phyloP scores from a whole-genome alignment of 2,888 invertebrate genomes.

The Pseudococcus viburni region DNA sequence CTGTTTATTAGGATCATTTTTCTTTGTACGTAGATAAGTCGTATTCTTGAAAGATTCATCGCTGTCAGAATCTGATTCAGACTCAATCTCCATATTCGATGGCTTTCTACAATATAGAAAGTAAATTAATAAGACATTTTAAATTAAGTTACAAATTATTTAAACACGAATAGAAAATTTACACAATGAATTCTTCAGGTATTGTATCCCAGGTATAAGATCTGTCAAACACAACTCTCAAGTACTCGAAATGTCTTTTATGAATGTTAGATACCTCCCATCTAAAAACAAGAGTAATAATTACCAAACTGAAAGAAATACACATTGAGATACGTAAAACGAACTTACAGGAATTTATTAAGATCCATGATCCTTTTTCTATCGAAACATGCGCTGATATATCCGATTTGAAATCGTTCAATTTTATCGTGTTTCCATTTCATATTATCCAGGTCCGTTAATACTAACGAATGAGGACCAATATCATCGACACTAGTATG shows the following conservation, averaged over 20 bases:
- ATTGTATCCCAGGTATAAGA: neutral
- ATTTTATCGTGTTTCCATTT: neutral
- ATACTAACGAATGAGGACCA: neutral
- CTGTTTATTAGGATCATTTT: neutral
- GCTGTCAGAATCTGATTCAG: neutral
- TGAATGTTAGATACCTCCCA: neutral
- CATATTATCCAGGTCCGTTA: neutral
- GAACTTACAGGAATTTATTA: neutral
- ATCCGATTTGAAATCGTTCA: neutral
- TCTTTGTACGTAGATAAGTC: neutral
- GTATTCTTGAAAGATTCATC: slow-evolving; percentile 6
- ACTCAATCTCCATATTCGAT: neutral
- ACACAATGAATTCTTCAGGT: neutral
- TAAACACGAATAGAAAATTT: neutral
- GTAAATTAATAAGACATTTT: neutral
- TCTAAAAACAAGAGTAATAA: neutral
- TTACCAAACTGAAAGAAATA: neutral
- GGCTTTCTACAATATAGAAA: neutral
- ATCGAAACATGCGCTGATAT: slow-evolving; percentile 6
- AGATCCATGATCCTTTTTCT: neutral
- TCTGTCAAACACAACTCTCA: neutral
- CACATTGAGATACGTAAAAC: neutral
- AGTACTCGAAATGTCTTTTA: slow-evolving; percentile 9
- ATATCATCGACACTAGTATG: neutral
- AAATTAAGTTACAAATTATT: neutral